Evolutionary conservation across 2,113 vertebrate genomes (phyloP), one percentile per base, ranked within the genome.

Genomic region (Scomber colias): DNA sequence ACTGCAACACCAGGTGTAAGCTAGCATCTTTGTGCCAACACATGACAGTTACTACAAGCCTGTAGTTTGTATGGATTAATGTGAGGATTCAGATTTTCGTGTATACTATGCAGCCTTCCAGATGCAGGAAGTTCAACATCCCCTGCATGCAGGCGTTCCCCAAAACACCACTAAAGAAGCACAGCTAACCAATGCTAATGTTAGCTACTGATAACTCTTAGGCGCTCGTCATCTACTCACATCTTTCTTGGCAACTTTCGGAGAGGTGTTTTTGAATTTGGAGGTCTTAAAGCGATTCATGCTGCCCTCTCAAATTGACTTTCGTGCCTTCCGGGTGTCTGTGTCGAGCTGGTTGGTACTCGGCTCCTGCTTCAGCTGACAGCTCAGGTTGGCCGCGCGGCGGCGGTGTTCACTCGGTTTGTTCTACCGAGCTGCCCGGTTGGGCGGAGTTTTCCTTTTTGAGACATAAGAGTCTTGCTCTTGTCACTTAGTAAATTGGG

Each of bases 211-310:
- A 10, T 45, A 54, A 16, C n/a, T 17, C 1, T 17, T 55, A 45
- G 14, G 44, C n/a, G 57, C 35, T 8, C 9, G 30, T 14, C 0
- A 53, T 51, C 57, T 90, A 95, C 96, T 96, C 86, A 97, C 97
- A 89, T 96, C 95, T 83, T 95, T 97, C 88, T 96, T 96, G 78
- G 96, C 82, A 69, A 94, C 93, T 90, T 95, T 95, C 71, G 96
- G 95, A 81, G 95, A 97, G 66, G 94, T 96, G 90, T 98, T 97
- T 91, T 97, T 97, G 91, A 95, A 97, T 89, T 97, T 98, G 73
- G 97, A 98, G 30, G 93, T 95, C 94, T 92, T 97, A 90, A 98
- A 98, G 59, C 97, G 97, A 86, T 96, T 98, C 97, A 99, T 98
- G 90, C 71, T 94, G 77, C 71, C 51, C 60, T 92, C 78, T 82